A percentile compares a stretch with the other conserved stretches of the same genome.
phyloP scores from a whole-genome alignment of 1,140 invertebrate species.

The Eueides isabella region DNA sequence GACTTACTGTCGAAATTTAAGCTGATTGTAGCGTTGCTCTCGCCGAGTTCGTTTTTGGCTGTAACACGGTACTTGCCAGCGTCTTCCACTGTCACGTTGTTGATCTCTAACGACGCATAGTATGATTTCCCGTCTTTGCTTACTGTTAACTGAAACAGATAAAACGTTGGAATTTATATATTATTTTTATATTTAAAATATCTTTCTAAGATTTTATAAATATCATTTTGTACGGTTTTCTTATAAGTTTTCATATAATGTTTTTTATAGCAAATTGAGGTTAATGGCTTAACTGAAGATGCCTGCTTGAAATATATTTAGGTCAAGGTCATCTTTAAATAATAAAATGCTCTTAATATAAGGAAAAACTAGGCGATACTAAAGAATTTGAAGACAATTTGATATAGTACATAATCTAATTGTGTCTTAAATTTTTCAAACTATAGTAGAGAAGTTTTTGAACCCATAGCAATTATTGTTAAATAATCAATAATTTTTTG shows the following conservation, averaged over 20 bases:
- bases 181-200: neutral
- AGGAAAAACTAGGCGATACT: too few relatives aligned
- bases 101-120: conserved; percentile 95
- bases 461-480: too few relatives aligned
- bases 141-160: conserved; percentile 87
- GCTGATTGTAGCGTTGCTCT: conserved; percentile 97
- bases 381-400: too few relatives aligned
- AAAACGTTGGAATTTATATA: neutral
- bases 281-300: neutral
- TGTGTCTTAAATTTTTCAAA: too few relatives aligned
- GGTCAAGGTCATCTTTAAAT: conserved; percentile 37
- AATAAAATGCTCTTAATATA: neutral
- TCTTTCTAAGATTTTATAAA: too few relatives aligned
- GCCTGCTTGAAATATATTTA: conserved; percentile 23
- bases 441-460: too few relatives aligned
- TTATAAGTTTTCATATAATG: neutral
- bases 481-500: too few relatives aligned
- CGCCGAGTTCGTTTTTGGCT: conserved; percentile 97
- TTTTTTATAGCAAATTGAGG: neutral
- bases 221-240: too few relatives aligned
- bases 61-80: conserved; percentile 98
- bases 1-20: conserved; percentile 99
- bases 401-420: too few relatives aligned
- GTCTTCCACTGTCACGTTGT: conserved; percentile 97
- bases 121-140: conserved; percentile 96